A percentile compares a stretch with the other conserved stretches of the same genome.
Conservation (phyloP, 2,113 vertebrate genomes). For the Aegypius monachus region DNA sequence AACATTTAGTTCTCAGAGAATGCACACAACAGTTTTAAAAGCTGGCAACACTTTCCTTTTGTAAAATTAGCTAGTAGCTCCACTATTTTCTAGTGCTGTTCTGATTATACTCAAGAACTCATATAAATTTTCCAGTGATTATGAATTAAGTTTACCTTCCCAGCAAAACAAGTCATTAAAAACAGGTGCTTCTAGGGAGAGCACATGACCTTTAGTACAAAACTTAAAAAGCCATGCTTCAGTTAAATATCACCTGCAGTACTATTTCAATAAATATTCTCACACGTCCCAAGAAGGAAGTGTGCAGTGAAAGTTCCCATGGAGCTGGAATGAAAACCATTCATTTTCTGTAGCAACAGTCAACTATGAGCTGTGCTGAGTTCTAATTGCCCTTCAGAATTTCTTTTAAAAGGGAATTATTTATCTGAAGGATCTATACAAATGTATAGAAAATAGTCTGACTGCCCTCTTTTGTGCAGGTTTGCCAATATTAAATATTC, state of each 20-base stretch:
- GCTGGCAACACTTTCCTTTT: not conserved
- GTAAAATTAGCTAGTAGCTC: not conserved
- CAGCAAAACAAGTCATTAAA: not conserved
- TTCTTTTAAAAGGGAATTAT: not conserved
- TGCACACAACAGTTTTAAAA: not conserved
- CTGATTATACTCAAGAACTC: not conserved
- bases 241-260: not conserved
- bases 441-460: not conserved
- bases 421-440: not conserved
- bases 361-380: not conserved
- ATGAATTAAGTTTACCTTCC: not conserved
- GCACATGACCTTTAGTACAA: not conserved
- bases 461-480: not conserved
- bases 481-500: not conserved
- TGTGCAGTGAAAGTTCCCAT: not conserved
- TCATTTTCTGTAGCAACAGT: not conserved
- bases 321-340: not conserved
- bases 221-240: not conserved
- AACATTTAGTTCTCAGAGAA: not conserved
- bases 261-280: not conserved
- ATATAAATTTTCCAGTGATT: not conserved
- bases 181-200: not conserved
- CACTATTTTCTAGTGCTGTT: not conserved
- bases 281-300: not conserved
- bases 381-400: not conserved